phyloP scores from a whole-genome alignment of 1,140 invertebrate species.

The Drosophila novamexicana region DNA sequence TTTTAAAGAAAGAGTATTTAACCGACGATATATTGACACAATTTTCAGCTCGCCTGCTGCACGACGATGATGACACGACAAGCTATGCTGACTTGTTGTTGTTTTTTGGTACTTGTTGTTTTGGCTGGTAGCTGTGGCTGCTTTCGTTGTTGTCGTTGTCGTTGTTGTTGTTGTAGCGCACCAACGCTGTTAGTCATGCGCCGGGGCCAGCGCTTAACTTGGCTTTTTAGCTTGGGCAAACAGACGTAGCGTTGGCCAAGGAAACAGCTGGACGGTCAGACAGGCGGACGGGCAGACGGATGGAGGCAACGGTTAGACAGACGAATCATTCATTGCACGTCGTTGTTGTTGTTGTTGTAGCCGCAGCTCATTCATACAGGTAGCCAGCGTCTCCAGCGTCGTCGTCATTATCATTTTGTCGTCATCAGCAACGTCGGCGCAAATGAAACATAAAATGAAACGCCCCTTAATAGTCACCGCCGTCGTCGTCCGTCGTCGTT shows the following conservation, averaged over 20 bases:
- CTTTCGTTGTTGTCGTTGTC: constrained; percentile 45
- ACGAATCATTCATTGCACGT: constrained; percentile 70
- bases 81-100: constrained; percentile 62
- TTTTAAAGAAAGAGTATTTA: constrained; percentile 35
- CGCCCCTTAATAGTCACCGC: constrained; percentile 75
- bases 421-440: constrained; percentile 78
- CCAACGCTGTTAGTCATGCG: constrained; percentile 78
- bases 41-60: constrained; percentile 46
- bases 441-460: constrained; percentile 84
- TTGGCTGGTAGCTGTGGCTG: constrained; percentile 8
- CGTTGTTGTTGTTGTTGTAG: constrained; percentile 1
- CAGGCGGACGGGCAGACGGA: constrained; percentile 1
- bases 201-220: constrained; percentile 67
- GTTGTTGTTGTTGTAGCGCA: constrained; percentile 59
- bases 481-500: constrained; percentile 31
- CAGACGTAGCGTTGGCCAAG: constrained; percentile 23
- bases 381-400: constrained; percentile 41
- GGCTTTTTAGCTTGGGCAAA: constrained; percentile 57
- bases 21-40: neutral
- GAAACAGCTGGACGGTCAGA: constrained; percentile 23
- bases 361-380: constrained; percentile 64
- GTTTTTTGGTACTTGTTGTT: constrained; percentile 22
- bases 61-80: constrained; percentile 75
- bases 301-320: constrained; percentile 38
- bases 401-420: constrained; percentile 81